These are phyloP conservation scores for Damaliscus lunatus DNA, from an alignment of 2,113 vertebrate genomes.

Conservation along the genomic window DNA sequence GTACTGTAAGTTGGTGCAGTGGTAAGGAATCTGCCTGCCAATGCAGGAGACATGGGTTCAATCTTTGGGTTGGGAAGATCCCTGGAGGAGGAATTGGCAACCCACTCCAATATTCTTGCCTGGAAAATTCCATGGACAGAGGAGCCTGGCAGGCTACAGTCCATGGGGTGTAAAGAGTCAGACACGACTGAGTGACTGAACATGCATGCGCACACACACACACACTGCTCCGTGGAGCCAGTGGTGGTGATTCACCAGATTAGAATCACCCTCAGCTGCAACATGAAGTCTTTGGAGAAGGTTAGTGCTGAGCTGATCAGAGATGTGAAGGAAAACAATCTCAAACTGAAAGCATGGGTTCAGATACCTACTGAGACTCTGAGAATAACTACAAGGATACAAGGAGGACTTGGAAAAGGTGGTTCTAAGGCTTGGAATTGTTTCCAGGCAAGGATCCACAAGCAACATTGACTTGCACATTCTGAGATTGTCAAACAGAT, in stretches of 20 bases:
- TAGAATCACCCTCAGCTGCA: neutral
- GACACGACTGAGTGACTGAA: accelerated
- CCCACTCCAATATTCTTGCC: neutral
- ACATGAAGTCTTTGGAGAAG: neutral
- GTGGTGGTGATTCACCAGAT: neutral
- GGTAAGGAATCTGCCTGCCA: neutral
- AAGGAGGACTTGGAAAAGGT: neutral
- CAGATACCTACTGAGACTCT: neutral
- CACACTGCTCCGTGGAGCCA: neutral
- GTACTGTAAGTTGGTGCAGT: neutral
- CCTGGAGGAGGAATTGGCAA: neutral
- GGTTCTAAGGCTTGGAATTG: neutral
- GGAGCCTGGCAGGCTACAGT: neutral
- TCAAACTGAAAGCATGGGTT: neutral
- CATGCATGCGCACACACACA: neutral
- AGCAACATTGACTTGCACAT: neutral
- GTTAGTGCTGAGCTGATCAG: neutral
- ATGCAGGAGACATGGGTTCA: neutral
- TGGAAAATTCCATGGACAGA: neutral
- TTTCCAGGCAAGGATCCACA: neutral
- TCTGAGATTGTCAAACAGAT: neutral
- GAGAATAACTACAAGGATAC: neutral
- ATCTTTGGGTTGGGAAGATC: neutral
- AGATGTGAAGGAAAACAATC: neutral
- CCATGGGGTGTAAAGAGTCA: neutral